phyloP scores from a whole-genome alignment of 2,888 invertebrate genomes.

The Epinotia ramella region DNA sequence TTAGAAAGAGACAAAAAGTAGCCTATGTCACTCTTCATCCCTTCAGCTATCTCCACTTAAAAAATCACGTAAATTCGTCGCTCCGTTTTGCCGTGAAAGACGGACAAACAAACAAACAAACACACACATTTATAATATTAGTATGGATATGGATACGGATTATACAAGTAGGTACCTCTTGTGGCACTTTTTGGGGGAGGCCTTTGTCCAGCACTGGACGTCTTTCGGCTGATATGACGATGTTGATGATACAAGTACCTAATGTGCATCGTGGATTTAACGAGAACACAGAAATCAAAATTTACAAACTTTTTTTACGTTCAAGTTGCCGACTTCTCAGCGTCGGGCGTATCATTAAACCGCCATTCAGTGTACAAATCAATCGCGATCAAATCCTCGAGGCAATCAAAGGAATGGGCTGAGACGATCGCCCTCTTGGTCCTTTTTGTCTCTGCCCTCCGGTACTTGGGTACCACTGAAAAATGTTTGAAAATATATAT shows the following conservation, averaged over 20 bases:
- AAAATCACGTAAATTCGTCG: too few relatives aligned
- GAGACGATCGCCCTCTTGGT: constrained; percentile 60
- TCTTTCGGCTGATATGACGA: too few relatives aligned
- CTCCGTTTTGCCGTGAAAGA: too few relatives aligned
- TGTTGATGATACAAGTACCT: not conserved
- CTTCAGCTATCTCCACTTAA: too few relatives aligned
- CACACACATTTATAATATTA: too few relatives aligned
- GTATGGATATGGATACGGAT: too few relatives aligned
- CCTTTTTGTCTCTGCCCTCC: constrained; percentile 32
- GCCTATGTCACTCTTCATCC: too few relatives aligned
- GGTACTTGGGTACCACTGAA: constrained; percentile 3
- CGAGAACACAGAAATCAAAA: not conserved
- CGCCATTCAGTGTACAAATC: constrained; percentile 51
- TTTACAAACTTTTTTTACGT: not conserved
- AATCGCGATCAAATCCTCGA: constrained; percentile 52
- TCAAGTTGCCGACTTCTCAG: not conserved
- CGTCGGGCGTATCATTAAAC: constrained; percentile 32
- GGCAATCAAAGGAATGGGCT: constrained; percentile 72
- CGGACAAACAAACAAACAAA: too few relatives aligned
- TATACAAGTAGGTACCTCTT: too few relatives aligned
- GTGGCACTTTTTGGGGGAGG: too few relatives aligned
- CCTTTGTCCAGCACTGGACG: too few relatives aligned
- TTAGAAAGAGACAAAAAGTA: too few relatives aligned
- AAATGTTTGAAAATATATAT: not conserved
- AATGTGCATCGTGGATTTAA: not conserved